Percentiles rank a stretch among this genome's conserved stretches.
phyloP scores from a whole-genome alignment of 2,113 vertebrate species.

The Trogon surrucura region DNA sequence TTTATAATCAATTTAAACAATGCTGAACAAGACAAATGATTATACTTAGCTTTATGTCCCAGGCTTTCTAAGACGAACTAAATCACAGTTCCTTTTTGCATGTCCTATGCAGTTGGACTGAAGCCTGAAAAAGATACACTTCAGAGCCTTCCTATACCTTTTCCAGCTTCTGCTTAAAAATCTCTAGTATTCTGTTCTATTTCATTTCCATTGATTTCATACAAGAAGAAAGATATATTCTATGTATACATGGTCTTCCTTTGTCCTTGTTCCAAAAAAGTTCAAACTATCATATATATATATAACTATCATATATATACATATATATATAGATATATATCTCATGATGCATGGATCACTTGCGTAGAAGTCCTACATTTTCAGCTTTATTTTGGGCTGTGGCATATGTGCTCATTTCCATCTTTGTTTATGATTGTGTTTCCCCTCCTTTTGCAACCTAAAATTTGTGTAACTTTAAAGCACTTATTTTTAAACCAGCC shows the following conservation, averaged over 20 bases:
- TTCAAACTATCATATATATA: neutral
- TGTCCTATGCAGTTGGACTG: neutral
- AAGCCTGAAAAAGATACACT: neutral
- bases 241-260: neutral
- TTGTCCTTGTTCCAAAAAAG: neutral
- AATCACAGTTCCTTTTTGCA: neutral
- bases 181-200: neutral
- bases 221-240: neutral
- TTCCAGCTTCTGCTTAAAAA: neutral
- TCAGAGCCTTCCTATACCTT: neutral
- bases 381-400: neutral
- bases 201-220: neutral
- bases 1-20: constrained; percentile 54
- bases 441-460: neutral
- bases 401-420: neutral
- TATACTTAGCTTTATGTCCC: neutral
- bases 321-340: no score
- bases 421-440: neutral
- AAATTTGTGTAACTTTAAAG: neutral
- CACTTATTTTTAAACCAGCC: neutral
- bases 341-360: neutral
- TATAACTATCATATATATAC: neutral
- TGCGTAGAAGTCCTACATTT: neutral
- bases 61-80: neutral
- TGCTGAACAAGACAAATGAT: constrained; percentile 24